These are phyloP conservation scores for Enteromius anoplus DNA, from an alignment of 2,797 vertebrate species.

Conservation along the genomic window DNA sequence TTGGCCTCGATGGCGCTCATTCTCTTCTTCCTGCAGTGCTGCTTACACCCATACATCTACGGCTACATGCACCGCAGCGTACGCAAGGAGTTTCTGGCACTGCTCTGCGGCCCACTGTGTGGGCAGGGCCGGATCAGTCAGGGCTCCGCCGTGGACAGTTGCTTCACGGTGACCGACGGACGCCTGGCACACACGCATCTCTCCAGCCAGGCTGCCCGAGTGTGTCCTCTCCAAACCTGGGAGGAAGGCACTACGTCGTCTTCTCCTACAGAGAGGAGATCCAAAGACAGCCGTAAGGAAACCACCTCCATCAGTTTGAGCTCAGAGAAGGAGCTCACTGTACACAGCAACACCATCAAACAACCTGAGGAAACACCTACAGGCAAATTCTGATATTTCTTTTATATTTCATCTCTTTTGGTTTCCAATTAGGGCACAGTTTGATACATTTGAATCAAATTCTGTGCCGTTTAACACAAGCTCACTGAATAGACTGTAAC, in stretches of 20 bases:
- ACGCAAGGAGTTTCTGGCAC: slow-evolving; percentile 83
- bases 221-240: slow-evolving; percentile 79
- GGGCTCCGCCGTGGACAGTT: slow-evolving; percentile 78
- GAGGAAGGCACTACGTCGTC: slow-evolving; percentile 82
- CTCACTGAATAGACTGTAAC: slow-evolving; percentile 1
- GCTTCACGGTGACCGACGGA: slow-evolving; percentile 80
- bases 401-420: background rate
- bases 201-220: slow-evolving; percentile 73
- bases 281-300: slow-evolving; percentile 80
- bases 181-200: slow-evolving; percentile 70
- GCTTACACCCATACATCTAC: slow-evolving; percentile 88
- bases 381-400: slow-evolving; percentile 23
- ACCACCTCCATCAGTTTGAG: slow-evolving; percentile 80
- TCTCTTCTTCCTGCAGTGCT: slow-evolving; percentile 90
- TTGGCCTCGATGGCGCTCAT: slow-evolving; percentile 82
- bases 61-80: slow-evolving; percentile 92
- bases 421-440: background rate
- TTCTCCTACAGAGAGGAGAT: slow-evolving; percentile 80
- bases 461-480: slow-evolving; percentile 25
- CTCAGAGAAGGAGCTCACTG: slow-evolving; percentile 78
- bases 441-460: slow-evolving; percentile 12
- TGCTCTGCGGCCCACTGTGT: slow-evolving; percentile 81
- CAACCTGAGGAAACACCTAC: slow-evolving; percentile 13
- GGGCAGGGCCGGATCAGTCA: slow-evolving; percentile 72
- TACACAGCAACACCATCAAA: slow-evolving; percentile 71